Percentiles rank a stretch among this genome's conserved stretches.
Evolutionary conservation across 2,797 vertebrate species (phyloP).

Genomic region (Siniperca undulata): DNA sequence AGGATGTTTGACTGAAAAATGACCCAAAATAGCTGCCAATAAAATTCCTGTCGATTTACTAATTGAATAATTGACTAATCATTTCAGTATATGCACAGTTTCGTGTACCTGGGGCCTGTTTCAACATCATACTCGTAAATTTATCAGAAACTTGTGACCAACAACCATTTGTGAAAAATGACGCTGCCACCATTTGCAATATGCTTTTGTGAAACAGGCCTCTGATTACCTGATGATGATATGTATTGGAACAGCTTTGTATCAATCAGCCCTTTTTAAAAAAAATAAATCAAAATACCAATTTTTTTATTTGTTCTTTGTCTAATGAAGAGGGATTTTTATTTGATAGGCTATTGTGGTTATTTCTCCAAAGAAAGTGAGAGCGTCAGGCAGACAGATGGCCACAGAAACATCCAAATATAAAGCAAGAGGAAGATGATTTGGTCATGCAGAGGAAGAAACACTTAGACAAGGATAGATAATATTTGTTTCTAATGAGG

Average conservation of each 20-base stretch:
- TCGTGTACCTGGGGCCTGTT: background rate
- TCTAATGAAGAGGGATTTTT: background rate
- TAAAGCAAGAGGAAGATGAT: background rate
- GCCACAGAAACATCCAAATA: conserved; percentile 8
- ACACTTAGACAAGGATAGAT: background rate
- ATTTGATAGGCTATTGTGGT: background rate
- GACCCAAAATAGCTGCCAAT: background rate
- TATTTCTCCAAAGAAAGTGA: background rate
- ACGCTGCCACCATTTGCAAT: background rate
- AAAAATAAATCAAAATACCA: background rate
- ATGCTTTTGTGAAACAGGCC: background rate
- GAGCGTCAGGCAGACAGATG: background rate
- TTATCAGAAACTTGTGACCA: background rate
- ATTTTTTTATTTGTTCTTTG: background rate
- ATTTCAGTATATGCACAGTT: background rate
- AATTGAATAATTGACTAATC: background rate
- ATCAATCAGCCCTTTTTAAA: no score
- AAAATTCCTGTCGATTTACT: no score
- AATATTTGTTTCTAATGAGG: background rate
- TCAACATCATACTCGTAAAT: background rate
- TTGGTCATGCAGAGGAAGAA: background rate
- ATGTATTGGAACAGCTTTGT: background rate
- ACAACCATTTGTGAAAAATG: background rate
- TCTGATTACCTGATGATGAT: background rate
- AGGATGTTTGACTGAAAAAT: background rate